Base-by-base conservation (phyloP, 1,140 invertebrate genomes). In the Xylocopa sonorina region DNA sequence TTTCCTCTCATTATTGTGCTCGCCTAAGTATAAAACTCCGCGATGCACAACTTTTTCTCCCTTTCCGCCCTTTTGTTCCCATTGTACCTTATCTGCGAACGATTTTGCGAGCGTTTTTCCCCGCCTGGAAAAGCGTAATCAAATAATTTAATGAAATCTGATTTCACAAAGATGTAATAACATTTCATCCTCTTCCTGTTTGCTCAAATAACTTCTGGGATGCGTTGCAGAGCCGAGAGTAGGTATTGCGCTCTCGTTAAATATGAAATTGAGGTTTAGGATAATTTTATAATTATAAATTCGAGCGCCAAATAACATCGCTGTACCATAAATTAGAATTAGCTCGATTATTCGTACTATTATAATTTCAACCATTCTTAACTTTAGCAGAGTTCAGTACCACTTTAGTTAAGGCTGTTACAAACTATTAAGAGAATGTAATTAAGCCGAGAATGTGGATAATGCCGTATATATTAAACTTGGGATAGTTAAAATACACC, bases 381-480 rank as follows among this genome's bases (percentile, higher is more conserved):
- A 80, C 73, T 63, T 80, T 71, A 43, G 46, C 18, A 24, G 38
- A 73, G 62, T 41, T 43, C 51, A 51, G 46, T 67, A 51, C 41
- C 69, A 66, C 67, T 77, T 69, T 78, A 67, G 75, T 79, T 71
- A 74, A 27, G 76, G 76, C 64, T 72, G 75, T 81, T 87, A 63
- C 66, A 53, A 85, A 88, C 85, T 87, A 88, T 86, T 71, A 86
- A 81, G 87, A 78, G 87, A 89, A 89, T 89, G 88, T 86, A 89
- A 89, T 89, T 89, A 89, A 88, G 77, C 77, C 60, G 74, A 83
- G 88, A 89, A 88, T 88, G 87, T 84, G 75, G 83, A 82, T 88
- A 84, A 85, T 87, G 83, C 85, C 64, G 73, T 51, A 73, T 78
- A 80, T 81, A 88, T 85, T 85, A 86, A 85, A 85, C 80, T 76